Evolutionary conservation across 2,113 vertebrate genomes (phyloP).

Genomic region (Scomber scombrus): DNA sequence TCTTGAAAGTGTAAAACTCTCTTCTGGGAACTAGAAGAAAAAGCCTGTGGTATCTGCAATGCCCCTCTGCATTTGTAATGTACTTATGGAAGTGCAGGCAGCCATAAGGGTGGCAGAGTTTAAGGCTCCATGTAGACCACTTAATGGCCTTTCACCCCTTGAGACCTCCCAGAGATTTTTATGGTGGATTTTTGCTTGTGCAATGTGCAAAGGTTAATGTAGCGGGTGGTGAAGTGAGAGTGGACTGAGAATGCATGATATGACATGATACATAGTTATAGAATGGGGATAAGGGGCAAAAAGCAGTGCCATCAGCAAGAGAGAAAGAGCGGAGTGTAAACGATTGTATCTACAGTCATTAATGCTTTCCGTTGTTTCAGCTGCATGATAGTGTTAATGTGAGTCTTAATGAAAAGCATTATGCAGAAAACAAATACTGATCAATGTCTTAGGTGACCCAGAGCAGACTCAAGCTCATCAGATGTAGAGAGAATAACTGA

Average conservation of each 20-base stretch:
- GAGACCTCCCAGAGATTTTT: slow-evolving; percentile 50
- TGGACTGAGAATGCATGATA: slow-evolving; percentile 56
- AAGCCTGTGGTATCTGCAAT: slow-evolving; percentile 40
- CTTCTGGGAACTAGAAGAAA: slow-evolving; percentile 46
- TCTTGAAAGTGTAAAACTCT: slow-evolving; percentile 57
- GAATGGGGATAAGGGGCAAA: slow-evolving; percentile 48
- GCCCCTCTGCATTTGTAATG: slow-evolving; percentile 41
- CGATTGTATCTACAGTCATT: slow-evolving; percentile 46
- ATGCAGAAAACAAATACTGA: slow-evolving; percentile 39
- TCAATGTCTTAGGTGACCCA: slow-evolving; percentile 33
- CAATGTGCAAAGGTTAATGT: slow-evolving; percentile 75
- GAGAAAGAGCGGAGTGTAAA: slow-evolving; percentile 33
- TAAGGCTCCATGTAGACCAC: slow-evolving; percentile 50
- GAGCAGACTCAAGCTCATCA: background rate
- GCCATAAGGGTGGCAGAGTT: slow-evolving; percentile 24
- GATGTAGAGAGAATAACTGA: background rate
- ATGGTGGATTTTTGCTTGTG: slow-evolving; percentile 53
- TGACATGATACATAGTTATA: slow-evolving; percentile 52
- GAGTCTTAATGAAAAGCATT: slow-evolving; percentile 54
- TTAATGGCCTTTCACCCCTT: slow-evolving; percentile 54
- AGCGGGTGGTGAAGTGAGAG: slow-evolving; percentile 33
- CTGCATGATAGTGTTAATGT: slow-evolving; percentile 41
- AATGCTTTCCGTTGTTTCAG: slow-evolving; percentile 47
- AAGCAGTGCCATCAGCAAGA: background rate
- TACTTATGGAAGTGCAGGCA: slow-evolving; percentile 39